Evolutionary conservation across 2,888 invertebrate species (phyloP).

Genomic region (Drosophila merina): DNA sequence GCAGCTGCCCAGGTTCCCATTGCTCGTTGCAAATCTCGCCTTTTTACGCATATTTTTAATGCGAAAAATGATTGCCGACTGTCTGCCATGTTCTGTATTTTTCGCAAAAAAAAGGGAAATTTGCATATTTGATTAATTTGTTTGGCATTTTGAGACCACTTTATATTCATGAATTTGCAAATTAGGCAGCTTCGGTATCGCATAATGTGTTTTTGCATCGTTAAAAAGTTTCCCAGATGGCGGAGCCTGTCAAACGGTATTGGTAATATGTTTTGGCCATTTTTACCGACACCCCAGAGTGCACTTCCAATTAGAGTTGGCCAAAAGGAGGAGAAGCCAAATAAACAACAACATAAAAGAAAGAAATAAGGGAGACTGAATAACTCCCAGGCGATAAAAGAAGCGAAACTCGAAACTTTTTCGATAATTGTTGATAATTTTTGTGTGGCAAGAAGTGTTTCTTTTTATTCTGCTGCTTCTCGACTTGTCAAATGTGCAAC

Average conservation of each 20-base stretch:
- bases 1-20: slow-evolving; percentile 30
- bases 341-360: not conserved
- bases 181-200: slow-evolving; percentile 52
- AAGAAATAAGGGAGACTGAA: not conserved
- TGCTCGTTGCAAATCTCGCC: slow-evolving; percentile 35
- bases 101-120: slow-evolving; percentile 37
- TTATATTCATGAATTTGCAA: slow-evolving; percentile 74
- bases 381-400: slow-evolving; percentile 57
- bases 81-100: slow-evolving; percentile 13
- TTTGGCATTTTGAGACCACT: slow-evolving; percentile 68
- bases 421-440: slow-evolving; percentile 72
- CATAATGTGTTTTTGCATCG: slow-evolving; percentile 51
- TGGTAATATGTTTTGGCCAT: slow-evolving; percentile 15
- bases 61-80: slow-evolving; percentile 29
- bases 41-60: slow-evolving; percentile 60
- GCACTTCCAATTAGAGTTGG: slow-evolving; percentile 2
- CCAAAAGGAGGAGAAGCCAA: not conserved
- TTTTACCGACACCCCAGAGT: slow-evolving; percentile 5
- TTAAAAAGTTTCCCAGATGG: slow-evolving; percentile 34
- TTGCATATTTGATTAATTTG: slow-evolving; percentile 78
- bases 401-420: slow-evolving; percentile 58
- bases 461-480: not conserved
- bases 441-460: slow-evolving; percentile 31
- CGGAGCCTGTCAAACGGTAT: slow-evolving; percentile 40
- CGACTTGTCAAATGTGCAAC: slow-evolving; percentile 70